Evolutionary conservation across 1,140 invertebrate genomes (phyloP).

Genomic region (Sminthurinus signatus): DNA sequence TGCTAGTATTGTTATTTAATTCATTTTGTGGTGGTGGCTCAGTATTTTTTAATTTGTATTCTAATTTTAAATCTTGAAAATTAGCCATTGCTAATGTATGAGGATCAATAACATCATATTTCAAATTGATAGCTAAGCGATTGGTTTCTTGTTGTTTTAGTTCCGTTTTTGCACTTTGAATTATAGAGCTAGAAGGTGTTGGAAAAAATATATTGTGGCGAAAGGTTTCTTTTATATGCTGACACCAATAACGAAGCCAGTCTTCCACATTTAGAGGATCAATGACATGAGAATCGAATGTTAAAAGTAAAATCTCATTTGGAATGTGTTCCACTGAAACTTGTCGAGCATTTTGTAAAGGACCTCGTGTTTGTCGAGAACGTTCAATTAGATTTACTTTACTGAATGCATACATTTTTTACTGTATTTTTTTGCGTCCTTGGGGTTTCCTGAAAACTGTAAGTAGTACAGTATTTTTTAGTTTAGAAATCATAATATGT

Average conservation of each 20-base stretch:
- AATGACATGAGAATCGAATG: neutral
- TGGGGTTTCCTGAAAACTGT: neutral
- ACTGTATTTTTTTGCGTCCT: neutral
- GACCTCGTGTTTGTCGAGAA: neutral
- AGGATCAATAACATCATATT: neutral
- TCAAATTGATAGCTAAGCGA: neutral
- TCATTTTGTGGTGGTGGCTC: too few species aligned
- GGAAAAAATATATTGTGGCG: neutral
- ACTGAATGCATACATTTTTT: conserved; percentile 2
- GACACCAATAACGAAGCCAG: neutral
- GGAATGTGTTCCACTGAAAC: neutral
- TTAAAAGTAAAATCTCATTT: neutral
- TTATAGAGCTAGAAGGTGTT: neutral
- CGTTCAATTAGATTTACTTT: neutral
- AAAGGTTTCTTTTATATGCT: neutral
- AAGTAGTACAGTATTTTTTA: neutral
- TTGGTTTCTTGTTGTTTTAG: neutral
- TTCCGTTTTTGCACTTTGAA: neutral
- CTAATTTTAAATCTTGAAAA: too few species aligned
- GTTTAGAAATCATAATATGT: neutral
- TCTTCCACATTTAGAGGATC: neutral
- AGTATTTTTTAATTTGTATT: too few species aligned
- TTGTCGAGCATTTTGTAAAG: neutral
- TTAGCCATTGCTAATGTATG: neutral
- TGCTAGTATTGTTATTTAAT: too few species aligned